Percentiles rank a stretch among this genome's conserved stretches.
phyloP scores from a whole-genome alignment of 2,797 vertebrate species.

The Acropternis orthonyx region DNA sequence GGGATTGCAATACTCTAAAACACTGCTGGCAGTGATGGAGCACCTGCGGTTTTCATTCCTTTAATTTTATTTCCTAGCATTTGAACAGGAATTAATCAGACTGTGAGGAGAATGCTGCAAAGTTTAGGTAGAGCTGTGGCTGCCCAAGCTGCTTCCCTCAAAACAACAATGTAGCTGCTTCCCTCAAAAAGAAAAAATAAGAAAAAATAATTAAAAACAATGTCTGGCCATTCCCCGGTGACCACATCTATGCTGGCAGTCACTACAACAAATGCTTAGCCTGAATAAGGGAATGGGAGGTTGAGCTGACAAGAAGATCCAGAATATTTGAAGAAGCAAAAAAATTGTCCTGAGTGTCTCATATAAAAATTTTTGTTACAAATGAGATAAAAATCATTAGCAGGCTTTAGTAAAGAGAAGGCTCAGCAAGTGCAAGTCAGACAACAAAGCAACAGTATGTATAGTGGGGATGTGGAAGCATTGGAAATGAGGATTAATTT shows the following conservation, averaged over 20 bases:
- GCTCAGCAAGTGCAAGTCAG: neutral
- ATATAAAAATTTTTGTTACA: neutral
- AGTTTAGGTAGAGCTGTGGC: neutral
- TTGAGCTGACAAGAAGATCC: neutral
- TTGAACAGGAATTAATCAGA: slow-evolving; percentile 17
- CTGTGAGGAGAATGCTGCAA: neutral
- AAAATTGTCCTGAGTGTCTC: neutral
- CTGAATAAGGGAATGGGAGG: neutral
- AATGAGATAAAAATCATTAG: neutral
- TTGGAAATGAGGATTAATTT: neutral
- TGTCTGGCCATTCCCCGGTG: neutral
- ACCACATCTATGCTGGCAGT: neutral
- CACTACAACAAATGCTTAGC: neutral
- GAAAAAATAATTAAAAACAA: neutral
- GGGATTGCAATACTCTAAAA: neutral
- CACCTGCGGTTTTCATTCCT: slow-evolving; percentile 2
- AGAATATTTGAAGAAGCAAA: neutral
- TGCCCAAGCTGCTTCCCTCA: neutral
- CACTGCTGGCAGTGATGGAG: neutral
- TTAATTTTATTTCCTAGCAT: slow-evolving; percentile 32
- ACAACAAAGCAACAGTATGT: neutral
- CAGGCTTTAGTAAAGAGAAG: neutral
- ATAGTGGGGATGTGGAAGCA: neutral
- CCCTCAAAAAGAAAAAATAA: neutral
- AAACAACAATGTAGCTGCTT: neutral